Evolutionary conservation across 2,888 invertebrate genomes (phyloP), one percentile per base, ranked within the genome.

Genomic region (Pammene fasciana): DNA sequence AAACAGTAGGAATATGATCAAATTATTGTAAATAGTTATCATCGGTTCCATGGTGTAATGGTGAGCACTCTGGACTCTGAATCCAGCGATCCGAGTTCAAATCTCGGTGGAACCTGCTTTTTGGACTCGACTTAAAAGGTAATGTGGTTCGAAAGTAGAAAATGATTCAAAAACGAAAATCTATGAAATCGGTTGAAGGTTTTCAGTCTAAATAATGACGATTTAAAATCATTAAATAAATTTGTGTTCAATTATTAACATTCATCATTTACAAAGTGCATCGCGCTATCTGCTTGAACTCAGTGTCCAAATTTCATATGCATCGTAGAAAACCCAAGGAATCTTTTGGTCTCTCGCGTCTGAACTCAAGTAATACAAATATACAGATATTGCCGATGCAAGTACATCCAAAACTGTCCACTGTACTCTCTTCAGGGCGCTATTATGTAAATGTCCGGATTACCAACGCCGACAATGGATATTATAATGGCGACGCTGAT

Each of bases 31-130:
- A 48, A 8, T 8, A 48, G 9, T 9, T 48, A 8, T 48, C 48
- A 48, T 16, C 74, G 93, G 93, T 93, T 89, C 92, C 92, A 93
- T 93, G 93, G 93, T 93, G 93, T 94, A 94, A 94, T 92, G 94
- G 94, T 94, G 91, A 94, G 94, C 94, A 94, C 94, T 94, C 93
- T 94, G 93, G 94, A 94, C 94, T 94, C 88, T 94, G 93, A 94
- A 94, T 94, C 94, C 94, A 94, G 94, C 94, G 94, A 94, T 94
- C 94, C 93, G 94, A 94, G 94, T 94, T 94, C 94, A 93, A 94
- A 93, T 94, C 93, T 94, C 94, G 93, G 94, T 93, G 93, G 94
- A 89, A 94, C 93, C 93, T 76, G 84, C 11, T 26, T 50, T 26
- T 50, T 50, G 9, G 13, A n/a, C 4, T 38, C 11, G 2, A 43